Base-by-base conservation (phyloP, 2,888 invertebrate species). In the Gisinianus flammeolus region DNA sequence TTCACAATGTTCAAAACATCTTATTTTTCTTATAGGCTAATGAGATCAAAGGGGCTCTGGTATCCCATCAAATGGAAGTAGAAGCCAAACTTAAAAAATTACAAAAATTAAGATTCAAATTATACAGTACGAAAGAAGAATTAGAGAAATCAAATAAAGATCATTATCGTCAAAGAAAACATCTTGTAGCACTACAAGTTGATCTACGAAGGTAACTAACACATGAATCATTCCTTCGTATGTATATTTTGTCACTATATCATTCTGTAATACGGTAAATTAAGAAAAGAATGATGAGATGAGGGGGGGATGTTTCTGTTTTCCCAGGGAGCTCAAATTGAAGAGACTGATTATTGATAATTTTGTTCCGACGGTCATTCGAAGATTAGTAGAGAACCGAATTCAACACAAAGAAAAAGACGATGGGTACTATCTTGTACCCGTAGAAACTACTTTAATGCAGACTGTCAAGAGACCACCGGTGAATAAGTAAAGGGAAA, bases 31-130 rank as follows among this genome's bases (percentile, higher is more conserved):
- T 35, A 8, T 35, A 44, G 22, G 94, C 96, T 19, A 89, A 93
- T 70, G 97, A 95, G 86, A 92, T 98, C 76, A 92, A 77, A 67
- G 95, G 94, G 86, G 97, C 96, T 0, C 98, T 95, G 86, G 91
- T 94, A 10, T 94, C 93, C 72, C 88, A 99, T 77, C 96, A 97
- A 86, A 97, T 97, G 87, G 98, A 98, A 88, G 97, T 98, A 1
- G 98, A 99, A 86, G 92, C 95, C 78, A 99, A 98, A 88, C 94
- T 97, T 30, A 94, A 93, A 85, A 96, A 97, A 87, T 88, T 98
- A 76, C 95, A 96, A 86, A 95, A 97, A 88, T 91, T 98, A 86
- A 93, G 95, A 86, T 90, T 92, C 22, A 96, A 96, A 88, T 90
- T 94, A 86, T 91, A 93, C 87, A 89, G 90, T 2, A 88, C 92